Evolutionary conservation across 2,888 invertebrate species (phyloP).

Genomic region (Sinotaia quadrata): DNA sequence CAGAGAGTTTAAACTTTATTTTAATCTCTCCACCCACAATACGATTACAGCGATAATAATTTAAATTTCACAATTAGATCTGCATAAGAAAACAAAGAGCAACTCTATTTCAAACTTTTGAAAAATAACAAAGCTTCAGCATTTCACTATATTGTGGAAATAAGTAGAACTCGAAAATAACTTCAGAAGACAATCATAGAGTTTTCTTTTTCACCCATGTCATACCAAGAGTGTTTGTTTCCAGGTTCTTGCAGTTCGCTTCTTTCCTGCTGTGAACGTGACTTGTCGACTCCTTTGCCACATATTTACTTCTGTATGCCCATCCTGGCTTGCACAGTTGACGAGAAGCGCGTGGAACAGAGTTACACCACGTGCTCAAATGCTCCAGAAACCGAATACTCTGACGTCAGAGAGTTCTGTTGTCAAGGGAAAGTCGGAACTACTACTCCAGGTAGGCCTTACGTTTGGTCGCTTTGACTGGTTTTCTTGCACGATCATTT

Average conservation of each 20-base stretch:
- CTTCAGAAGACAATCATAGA: no score
- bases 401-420: constrained; percentile 27
- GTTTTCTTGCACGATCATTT: no score
- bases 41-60: no score
- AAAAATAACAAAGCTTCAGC: background rate
- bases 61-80: background rate
- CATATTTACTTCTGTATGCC: constrained; percentile 48
- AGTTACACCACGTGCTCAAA: background rate
- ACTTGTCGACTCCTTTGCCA: constrained; percentile 55
- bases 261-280: constrained; percentile 63
- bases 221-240: constrained; percentile 28
- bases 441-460: constrained; percentile 37
- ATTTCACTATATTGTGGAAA: no score
- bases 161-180: no score
- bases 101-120: background rate
- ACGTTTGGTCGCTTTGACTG: constrained; percentile 31
- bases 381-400: constrained; percentile 19
- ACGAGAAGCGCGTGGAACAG: background rate
- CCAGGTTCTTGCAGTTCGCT: constrained; percentile 54
- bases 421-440: constrained; percentile 28
- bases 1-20: no score
- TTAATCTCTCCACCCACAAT: no score
- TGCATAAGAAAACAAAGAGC: background rate
- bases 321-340: constrained; percentile 15
- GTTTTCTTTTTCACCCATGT: no score